A percentile compares a stretch with the other conserved stretches of the same genome.
phyloP scores from a whole-genome alignment of 1,140 invertebrate species.

The Archegozetes longisetosus region DNA sequence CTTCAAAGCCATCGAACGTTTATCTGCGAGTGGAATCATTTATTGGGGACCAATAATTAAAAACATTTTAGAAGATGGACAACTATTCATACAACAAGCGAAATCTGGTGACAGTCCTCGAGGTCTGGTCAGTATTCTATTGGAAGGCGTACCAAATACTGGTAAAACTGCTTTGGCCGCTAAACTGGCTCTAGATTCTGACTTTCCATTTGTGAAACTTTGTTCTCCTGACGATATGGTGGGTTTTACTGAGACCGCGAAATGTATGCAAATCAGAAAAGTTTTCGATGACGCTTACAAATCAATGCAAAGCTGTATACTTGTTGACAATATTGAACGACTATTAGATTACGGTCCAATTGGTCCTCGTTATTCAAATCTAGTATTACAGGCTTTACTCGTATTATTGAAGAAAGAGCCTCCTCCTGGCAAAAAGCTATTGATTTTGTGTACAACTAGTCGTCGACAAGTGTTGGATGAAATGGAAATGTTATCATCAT shows the following conservation, averaged over 20 bases:
- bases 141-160: slow-evolving; percentile 81
- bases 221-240: slow-evolving; percentile 97
- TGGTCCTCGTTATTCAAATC: slow-evolving; percentile 91
- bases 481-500: slow-evolving; percentile 81
- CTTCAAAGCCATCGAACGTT: slow-evolving; percentile 58
- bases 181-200: slow-evolving; percentile 82
- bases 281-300: slow-evolving; percentile 98
- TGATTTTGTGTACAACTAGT: slow-evolving; percentile 82
- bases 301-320: slow-evolving; percentile 82
- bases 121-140: slow-evolving; percentile 68
- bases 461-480: slow-evolving; percentile 79
- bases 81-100: slow-evolving; percentile 75
- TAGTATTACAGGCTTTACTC: slow-evolving; percentile 83
- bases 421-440: slow-evolving; percentile 71
- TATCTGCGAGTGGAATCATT: slow-evolving; percentile 43
- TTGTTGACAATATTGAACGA: slow-evolving; percentile 95
- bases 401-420: slow-evolving; percentile 90
- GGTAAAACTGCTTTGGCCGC: slow-evolving; percentile 96
- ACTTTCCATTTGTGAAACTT: slow-evolving; percentile 96
- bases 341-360: slow-evolving; percentile 80
- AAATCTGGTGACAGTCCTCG: slow-evolving; percentile 50
- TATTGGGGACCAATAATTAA: slow-evolving; percentile 77
- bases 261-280: slow-evolving; percentile 86
- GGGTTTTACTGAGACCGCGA: slow-evolving; percentile 86
- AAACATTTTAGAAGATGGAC: slow-evolving; percentile 70